Evolutionary conservation across 2,113 vertebrate species (phyloP), one percentile per base, ranked within the genome.

Genomic region (Pycnonotus jocosus): DNA sequence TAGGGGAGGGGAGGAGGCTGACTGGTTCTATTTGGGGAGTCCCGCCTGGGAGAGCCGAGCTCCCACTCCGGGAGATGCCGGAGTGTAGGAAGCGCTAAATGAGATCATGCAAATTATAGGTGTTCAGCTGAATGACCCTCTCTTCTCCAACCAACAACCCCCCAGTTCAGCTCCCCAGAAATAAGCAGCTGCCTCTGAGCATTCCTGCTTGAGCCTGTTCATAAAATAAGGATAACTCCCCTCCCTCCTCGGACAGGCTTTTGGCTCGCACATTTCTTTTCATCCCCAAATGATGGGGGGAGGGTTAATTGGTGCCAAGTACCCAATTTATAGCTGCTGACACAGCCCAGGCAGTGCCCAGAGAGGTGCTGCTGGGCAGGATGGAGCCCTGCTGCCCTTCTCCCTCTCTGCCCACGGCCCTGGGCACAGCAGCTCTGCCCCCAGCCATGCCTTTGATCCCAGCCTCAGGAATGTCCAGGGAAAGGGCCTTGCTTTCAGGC

Each of bases 1-100:
- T 94, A 95, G 93, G 93, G 93, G 94, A 92, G 90, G 90, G 89
- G 90, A 96, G 86, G 92, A 97, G 88, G 91, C 65, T 89, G 96
- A 77, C 80, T 95, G 56, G 69, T 92, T 95, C 95, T 96, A 89
- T 96, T 90, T 93, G 95, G 88, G 93, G 92, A 96, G 90, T 86
- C 79, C 88, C 1, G 2, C 79, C 56, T 24, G 44, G 84, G 66
- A 85, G 65, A 95, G 84, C 92, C 42, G 71, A 56, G 56, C 86
- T 92, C 80, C 0, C 6, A 24, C 72, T 81, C 80, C 0, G 5
- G n/a, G 64, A 92, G 91, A 91, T 88, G 91, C 84, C 91, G 78
- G 90, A 94, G 92, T 5, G 72, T 83, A 93, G 64, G 81, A 80
- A 88, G 83, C 54, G 42, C 68, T 94, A 93, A 90, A 88, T 65